Conservation (phyloP, 2,797 vertebrate genomes). For the Macroramphosus scolopax region DNA sequence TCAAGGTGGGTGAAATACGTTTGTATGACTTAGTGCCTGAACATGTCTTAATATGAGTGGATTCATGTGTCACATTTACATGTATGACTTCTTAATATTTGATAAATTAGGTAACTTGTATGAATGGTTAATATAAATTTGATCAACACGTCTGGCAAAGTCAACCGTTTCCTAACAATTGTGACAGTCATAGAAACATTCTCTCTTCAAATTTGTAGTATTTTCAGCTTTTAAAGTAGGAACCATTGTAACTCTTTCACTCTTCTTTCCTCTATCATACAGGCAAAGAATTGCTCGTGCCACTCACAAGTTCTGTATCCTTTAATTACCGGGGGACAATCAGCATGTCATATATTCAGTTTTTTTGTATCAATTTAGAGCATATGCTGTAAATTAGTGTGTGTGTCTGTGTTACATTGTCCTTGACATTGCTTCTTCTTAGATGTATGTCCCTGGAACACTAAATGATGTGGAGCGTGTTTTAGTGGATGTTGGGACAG, state of each 20-base stretch:
- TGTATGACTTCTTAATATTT: no score
- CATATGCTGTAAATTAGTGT: constrained; percentile 1
- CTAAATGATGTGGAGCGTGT: constrained; percentile 86
- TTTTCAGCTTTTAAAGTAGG: no score
- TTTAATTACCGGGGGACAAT: constrained; percentile 40
- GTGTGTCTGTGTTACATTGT: constrained; percentile 3
- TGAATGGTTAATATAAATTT: no score
- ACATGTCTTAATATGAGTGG: no score
- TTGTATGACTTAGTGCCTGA: no score
- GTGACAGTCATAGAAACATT: no score
- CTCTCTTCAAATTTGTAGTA: no score
- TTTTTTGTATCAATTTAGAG: not conserved
- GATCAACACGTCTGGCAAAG: no score
- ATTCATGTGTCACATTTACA: not conserved
- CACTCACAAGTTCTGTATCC: constrained; percentile 96
- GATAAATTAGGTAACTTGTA: no score
- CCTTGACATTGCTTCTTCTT: constrained; percentile 69
- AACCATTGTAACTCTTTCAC: no score
- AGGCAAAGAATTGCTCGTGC: constrained; percentile 94
- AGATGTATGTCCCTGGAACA: constrained; percentile 96
- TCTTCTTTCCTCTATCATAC: constrained; percentile 19
- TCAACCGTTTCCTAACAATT: no score
- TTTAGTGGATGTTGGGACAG: constrained; percentile 91
- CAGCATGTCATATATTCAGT: not conserved
- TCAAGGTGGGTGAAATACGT: constrained; percentile 73